phyloP scores from a whole-genome alignment of 2,113 vertebrate species.

The Saguinus imperator region DNA sequence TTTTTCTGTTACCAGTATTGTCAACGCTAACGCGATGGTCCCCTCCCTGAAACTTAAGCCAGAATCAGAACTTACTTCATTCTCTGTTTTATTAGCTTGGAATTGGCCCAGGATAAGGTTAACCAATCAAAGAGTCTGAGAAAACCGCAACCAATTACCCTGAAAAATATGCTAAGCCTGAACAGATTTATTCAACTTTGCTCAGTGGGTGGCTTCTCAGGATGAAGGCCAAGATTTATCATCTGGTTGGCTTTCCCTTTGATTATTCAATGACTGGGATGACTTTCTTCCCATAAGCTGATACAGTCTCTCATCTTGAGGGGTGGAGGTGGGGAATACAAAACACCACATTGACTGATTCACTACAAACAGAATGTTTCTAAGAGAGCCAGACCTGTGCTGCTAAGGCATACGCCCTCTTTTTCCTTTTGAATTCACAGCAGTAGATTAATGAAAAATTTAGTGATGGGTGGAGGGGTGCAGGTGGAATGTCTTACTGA shows the following conservation, averaged over 20 bases:
- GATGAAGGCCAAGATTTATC: constrained; percentile 55
- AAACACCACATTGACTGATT: constrained; percentile 46
- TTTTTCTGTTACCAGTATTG: constrained; percentile 37
- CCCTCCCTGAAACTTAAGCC: constrained; percentile 73
- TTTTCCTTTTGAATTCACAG: constrained; percentile 51
- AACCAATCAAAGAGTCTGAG: constrained; percentile 72
- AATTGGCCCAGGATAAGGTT: constrained; percentile 66
- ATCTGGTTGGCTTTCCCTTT: constrained; percentile 62
- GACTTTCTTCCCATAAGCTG: constrained; percentile 55
- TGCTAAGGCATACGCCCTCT: not conserved
- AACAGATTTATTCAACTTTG: constrained; percentile 66
- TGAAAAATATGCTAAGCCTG: constrained; percentile 75
- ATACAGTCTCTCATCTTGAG: not conserved
- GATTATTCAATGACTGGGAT: constrained; percentile 65
- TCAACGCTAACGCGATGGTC: not conserved
- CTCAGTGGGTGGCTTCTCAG: constrained; percentile 49
- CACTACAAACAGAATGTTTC: constrained; percentile 48
- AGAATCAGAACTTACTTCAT: constrained; percentile 70
- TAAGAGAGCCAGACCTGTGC: not conserved
- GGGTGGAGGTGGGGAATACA: not conserved
- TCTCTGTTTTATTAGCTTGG: constrained; percentile 73
- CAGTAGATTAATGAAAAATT: constrained; percentile 39
- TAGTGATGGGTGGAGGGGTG: not conserved
- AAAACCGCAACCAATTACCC: constrained; percentile 80
- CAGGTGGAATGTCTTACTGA: not conserved